These are phyloP conservation scores for Agriotes lineatus DNA, from an alignment of 2,888 invertebrate genomes.

Conservation along the genomic window DNA sequence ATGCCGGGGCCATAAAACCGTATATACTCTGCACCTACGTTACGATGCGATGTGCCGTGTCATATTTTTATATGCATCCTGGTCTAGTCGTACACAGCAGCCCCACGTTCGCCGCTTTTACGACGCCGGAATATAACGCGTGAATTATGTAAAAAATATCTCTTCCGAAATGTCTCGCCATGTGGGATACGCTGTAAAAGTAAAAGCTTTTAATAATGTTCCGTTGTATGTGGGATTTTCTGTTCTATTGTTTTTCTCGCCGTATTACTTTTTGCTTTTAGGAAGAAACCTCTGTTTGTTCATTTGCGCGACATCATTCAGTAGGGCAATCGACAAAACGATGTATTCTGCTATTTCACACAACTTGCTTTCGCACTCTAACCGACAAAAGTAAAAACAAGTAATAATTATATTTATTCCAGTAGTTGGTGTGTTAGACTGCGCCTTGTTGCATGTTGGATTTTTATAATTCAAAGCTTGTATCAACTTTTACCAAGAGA, in stretches of 20 bases:
- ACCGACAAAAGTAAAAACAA: too few relatives aligned
- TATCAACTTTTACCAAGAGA: too few relatives aligned
- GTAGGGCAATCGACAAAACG: too few relatives aligned
- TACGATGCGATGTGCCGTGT: conserved; percentile 37
- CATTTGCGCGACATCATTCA: too few relatives aligned
- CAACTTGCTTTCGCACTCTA: too few relatives aligned
- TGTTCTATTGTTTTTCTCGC: conserved; percentile 31
- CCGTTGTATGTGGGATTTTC: conserved; percentile 33
- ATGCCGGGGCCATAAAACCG: conserved; percentile 42
- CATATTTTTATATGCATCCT: conserved; percentile 43
- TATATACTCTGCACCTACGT: conserved; percentile 41
- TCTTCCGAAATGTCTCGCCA: conserved; percentile 39
- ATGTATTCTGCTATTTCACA: too few relatives aligned
- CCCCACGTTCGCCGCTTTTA: conserved; percentile 39
- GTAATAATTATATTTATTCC: too few relatives aligned
- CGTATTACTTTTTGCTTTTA: conserved; percentile 25
- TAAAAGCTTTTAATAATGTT: conserved; percentile 42
- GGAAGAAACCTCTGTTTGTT: conserved; percentile 31
- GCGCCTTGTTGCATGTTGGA: too few relatives aligned
- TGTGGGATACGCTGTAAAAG: conserved; percentile 39
- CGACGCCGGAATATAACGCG: conserved; percentile 44
- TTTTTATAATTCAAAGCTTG: too few relatives aligned
- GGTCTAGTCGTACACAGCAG: conserved; percentile 35
- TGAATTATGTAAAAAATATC: conserved; percentile 45
- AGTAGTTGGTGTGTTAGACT: too few relatives aligned